Conservation (phyloP, 2,888 invertebrate genomes). For the Hyposoter dolosus region DNA sequence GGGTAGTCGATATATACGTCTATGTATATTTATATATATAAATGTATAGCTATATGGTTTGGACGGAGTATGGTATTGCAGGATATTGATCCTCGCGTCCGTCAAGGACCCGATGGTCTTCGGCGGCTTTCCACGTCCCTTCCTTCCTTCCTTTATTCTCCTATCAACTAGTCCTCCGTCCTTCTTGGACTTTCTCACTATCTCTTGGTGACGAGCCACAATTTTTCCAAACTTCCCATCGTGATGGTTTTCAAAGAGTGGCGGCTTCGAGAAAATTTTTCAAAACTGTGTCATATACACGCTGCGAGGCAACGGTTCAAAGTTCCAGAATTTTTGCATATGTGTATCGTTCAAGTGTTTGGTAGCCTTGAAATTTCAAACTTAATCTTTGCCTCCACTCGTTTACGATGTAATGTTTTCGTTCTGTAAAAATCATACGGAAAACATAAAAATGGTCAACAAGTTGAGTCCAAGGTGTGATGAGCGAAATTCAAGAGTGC, state of each 20-base stretch:
- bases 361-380: no score
- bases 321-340: background rate
- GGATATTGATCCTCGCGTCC: constrained; percentile 85
- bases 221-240: constrained; percentile 24
- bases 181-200: constrained; percentile 22
- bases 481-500: background rate
- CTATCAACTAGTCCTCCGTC: constrained; percentile 64
- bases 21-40: constrained; percentile 74
- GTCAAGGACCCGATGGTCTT: constrained; percentile 84
- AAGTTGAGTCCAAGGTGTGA: background rate
- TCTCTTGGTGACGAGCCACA: constrained; percentile 13
- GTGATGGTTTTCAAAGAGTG: constrained; percentile 39
- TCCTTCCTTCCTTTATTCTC: constrained; percentile 70
- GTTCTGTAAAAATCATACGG: background rate
- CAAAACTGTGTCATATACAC: constrained; percentile 58
- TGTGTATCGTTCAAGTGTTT: no score
- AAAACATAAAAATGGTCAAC: background rate
- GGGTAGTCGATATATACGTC: constrained; percentile 71
- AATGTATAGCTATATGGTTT: constrained; percentile 78
- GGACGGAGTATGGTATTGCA: constrained; percentile 83
- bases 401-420: no score
- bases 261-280: constrained; percentile 27
- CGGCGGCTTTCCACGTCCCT: constrained; percentile 74
- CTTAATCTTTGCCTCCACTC: no score
- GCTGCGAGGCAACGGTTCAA: background rate